Conservation (phyloP, 2,797 vertebrate species). For the Pelochelys cantorii region DNA sequence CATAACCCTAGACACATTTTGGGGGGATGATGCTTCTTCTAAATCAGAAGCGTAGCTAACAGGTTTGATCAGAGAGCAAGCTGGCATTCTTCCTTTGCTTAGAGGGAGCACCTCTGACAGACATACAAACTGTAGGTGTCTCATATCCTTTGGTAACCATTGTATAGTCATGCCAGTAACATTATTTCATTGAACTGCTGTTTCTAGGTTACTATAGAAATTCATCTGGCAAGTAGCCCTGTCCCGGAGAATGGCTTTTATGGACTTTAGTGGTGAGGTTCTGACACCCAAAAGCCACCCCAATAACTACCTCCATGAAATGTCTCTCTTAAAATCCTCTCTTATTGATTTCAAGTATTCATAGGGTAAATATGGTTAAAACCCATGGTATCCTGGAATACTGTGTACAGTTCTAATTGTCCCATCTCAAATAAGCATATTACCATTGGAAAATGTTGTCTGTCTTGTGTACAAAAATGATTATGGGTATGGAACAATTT, state of each 20-base stretch:
- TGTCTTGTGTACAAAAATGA: background rate
- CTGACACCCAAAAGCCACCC: background rate
- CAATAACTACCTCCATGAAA: background rate
- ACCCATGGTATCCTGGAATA: background rate
- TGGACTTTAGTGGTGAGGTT: background rate
- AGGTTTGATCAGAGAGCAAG: conserved; percentile 35
- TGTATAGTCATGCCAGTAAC: background rate
- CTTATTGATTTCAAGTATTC: background rate
- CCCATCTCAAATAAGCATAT: background rate
- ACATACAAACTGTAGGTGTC: background rate
- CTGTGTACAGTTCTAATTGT: background rate
- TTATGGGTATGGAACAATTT: background rate
- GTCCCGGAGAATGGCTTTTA: background rate
- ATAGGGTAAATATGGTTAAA: background rate
- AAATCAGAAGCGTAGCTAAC: conserved; percentile 39
- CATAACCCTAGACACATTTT: background rate
- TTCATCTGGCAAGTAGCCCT: background rate
- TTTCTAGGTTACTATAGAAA: background rate
- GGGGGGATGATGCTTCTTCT: conserved; percentile 50
- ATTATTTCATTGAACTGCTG: background rate
- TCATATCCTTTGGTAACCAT: background rate
- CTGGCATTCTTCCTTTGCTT: background rate
- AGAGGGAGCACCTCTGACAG: background rate
- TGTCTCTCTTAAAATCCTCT: background rate
- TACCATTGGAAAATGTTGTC: background rate